Conservation (phyloP, 2,113 vertebrate genomes). For the Mirounga angustirostris region DNA sequence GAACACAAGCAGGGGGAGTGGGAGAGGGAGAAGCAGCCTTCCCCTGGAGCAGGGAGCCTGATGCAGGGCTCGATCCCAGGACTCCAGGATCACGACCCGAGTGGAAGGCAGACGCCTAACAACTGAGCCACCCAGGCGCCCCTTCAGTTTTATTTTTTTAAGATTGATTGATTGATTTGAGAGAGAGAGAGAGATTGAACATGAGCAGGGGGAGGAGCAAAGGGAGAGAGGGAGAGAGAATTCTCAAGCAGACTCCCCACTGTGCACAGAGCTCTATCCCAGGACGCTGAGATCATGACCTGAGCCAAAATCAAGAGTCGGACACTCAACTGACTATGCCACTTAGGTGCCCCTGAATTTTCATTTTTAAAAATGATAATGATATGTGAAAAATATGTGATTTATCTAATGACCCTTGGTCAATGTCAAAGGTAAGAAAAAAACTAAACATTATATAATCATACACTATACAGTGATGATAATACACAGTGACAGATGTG, state of each 20-base stretch:
- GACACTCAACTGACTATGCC: not conserved
- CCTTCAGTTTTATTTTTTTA: not conserved
- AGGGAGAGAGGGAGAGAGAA: not conserved
- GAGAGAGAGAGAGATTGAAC: too few species aligned
- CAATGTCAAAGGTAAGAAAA: slow-evolving; percentile 2
- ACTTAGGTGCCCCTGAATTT: not conserved
- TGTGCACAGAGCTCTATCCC: not conserved
- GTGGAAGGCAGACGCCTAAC: too few species aligned
- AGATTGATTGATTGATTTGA: not conserved
- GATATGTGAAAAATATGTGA: not conserved
- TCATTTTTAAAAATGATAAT: not conserved
- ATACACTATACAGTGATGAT: not conserved
- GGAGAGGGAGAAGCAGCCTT: too few species aligned
- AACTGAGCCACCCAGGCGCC: too few species aligned
- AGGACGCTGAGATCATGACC: not conserved
- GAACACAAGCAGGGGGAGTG: too few species aligned
- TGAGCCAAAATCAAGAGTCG: not conserved
- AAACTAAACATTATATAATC: not conserved
- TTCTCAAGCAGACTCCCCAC: not conserved
- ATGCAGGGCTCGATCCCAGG: too few species aligned
- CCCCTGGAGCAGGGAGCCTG: too few species aligned
- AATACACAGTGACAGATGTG: not conserved
- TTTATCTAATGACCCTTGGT: not conserved
- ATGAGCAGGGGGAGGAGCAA: not conserved
- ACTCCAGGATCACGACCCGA: too few species aligned